These are phyloP conservation scores for Podocnemis expansa DNA, from an alignment of 2,113 vertebrate genomes.

Conservation along the genomic window DNA sequence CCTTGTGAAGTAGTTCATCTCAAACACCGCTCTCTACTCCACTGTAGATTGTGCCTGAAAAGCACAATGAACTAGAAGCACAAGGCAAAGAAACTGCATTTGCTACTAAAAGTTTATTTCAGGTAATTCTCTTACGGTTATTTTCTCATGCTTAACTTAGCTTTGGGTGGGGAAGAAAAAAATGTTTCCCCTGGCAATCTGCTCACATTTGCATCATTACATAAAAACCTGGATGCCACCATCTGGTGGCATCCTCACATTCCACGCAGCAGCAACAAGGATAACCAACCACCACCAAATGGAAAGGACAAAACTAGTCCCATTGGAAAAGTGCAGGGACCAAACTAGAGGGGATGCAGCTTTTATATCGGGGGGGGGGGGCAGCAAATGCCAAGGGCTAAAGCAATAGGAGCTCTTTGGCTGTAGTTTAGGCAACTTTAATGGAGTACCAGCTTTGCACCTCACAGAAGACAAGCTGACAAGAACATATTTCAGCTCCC, in stretches of 20 bases:
- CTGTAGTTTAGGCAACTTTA: constrained; percentile 24
- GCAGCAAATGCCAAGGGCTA: background rate
- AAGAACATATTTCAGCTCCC: background rate
- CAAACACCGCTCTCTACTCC: background rate
- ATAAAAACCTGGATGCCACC: constrained; percentile 27
- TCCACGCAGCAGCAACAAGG: background rate
- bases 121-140: background rate
- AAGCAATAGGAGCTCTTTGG: accelerated
- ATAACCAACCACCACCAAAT: background rate
- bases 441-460: constrained; percentile 41
- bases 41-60: background rate
- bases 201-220: background rate
- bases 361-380: background rate
- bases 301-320: background rate
- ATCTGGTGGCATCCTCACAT: background rate
- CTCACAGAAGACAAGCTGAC: constrained; percentile 1
- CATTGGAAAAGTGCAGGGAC: background rate
- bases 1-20: background rate
- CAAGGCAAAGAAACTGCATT: background rate
- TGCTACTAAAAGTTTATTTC: background rate
- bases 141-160: background rate
- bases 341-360: background rate
- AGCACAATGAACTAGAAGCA: background rate
- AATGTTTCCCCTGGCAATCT: background rate
- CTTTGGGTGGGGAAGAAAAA: background rate